These are phyloP conservation scores for Octopus bimaculoides DNA, from an alignment of 1,140 invertebrate species.

Conservation along the genomic window DNA sequence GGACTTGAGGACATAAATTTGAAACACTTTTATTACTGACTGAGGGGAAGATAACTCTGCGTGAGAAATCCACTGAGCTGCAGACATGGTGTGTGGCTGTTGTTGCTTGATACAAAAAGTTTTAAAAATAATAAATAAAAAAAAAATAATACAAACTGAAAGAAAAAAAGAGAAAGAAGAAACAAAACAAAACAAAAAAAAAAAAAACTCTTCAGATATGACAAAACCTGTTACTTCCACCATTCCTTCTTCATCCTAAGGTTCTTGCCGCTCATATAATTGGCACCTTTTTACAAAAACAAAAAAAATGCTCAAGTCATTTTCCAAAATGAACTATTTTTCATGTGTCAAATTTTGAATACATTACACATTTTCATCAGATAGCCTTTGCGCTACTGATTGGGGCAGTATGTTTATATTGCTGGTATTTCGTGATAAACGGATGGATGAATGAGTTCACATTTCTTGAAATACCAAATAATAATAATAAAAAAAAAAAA, in stretches of 20 bases:
- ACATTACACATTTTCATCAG: neutral
- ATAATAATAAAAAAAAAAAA: neutral
- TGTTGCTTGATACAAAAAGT: constrained; percentile 8
- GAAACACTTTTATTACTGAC: no score
- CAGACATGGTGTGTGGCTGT: constrained; percentile 7
- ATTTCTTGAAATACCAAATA: neutral
- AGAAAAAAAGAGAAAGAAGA: no score
- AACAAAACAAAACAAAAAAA: neutral
- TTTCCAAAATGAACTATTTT: neutral
- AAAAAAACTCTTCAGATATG: neutral
- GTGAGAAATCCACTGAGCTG: no score
- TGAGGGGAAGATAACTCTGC: no score
- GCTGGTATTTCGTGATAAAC: neutral
- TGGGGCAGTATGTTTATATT: neutral
- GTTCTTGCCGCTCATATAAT: neutral
- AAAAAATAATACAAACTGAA: no score
- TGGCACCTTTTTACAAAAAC: neutral
- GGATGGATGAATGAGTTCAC: neutral
- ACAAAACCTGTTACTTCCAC: neutral
- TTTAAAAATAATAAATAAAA: neutral
- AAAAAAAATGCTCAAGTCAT: constrained; percentile 8
- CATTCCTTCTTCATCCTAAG: constrained; percentile 11
- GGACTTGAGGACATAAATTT: no score
- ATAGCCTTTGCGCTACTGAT: neutral
- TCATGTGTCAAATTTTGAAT: constrained; percentile 10